phyloP scores from a whole-genome alignment of 2,113 vertebrate species.

The Calidris pugnax region DNA sequence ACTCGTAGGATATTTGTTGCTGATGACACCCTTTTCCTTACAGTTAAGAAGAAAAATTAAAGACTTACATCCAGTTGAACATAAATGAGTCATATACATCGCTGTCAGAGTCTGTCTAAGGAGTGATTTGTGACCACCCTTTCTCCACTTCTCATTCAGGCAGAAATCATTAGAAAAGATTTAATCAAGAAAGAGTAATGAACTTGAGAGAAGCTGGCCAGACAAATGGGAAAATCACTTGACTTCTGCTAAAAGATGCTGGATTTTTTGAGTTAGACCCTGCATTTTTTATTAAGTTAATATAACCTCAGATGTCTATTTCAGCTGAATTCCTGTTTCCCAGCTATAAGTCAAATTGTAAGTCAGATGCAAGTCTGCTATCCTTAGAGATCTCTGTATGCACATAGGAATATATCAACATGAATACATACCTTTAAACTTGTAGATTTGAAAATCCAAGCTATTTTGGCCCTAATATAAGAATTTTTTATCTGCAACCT shows the following conservation, averaged over 20 bases:
- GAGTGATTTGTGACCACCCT: neutral
- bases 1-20: neutral
- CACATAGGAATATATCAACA: neutral
- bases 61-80: neutral
- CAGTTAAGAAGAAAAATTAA: neutral
- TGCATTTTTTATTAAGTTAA: slow-evolving; percentile 3
- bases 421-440: neutral
- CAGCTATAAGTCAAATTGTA: neutral
- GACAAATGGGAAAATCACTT: slow-evolving; percentile 10
- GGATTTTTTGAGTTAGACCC: neutral
- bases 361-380: neutral
- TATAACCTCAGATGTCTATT: neutral
- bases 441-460: neutral
- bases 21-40: neutral
- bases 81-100: neutral
- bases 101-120: slow-evolving; percentile 3
- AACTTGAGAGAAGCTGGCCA: neutral
- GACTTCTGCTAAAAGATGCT: neutral
- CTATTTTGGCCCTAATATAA: neutral
- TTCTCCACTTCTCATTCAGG: neutral
- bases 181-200: slow-evolving; percentile 50
- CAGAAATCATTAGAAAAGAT: slow-evolving; percentile 33
- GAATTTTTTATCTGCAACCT: neutral
- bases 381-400: neutral
- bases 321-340: neutral